These are phyloP conservation scores for Pogonocichla stellata DNA, from an alignment of 2,113 vertebrate genomes.

Conservation along the genomic window DNA sequence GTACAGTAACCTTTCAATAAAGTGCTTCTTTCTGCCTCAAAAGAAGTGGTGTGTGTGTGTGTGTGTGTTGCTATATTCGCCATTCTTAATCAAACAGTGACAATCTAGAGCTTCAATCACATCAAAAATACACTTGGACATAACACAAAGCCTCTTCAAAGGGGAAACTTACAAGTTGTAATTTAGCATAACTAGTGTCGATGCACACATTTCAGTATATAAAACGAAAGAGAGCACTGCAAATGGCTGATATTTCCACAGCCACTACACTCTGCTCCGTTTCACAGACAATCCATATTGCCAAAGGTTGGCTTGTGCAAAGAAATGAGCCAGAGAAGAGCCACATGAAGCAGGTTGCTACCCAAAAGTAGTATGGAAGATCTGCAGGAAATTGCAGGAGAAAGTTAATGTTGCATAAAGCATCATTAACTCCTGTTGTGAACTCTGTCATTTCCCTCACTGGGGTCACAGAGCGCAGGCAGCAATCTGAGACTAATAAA, in stretches of 20 bases:
- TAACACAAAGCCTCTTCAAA: not conserved
- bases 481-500: conserved; percentile 6
- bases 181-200: not conserved
- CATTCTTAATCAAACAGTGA: too few species aligned
- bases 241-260: not conserved
- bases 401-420: conserved; percentile 28
- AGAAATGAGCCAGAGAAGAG: conserved; percentile 17
- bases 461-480: not conserved
- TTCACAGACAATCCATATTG: not conserved
- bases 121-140: not conserved
- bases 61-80: too few species aligned
- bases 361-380: not conserved
- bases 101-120: not conserved
- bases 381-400: not conserved
- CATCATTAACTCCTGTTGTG: conserved; percentile 11
- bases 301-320: not conserved
- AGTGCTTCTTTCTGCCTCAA: too few species aligned
- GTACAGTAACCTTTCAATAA: too few species aligned
- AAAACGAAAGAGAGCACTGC: not conserved
- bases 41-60: too few species aligned
- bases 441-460: not conserved
- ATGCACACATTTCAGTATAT: not conserved
- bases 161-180: not conserved
- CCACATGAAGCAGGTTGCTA: not conserved
- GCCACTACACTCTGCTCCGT: not conserved